Evolutionary conservation across 2,113 vertebrate genomes (phyloP).

Genomic region (Nanorana parkeri): DNA sequence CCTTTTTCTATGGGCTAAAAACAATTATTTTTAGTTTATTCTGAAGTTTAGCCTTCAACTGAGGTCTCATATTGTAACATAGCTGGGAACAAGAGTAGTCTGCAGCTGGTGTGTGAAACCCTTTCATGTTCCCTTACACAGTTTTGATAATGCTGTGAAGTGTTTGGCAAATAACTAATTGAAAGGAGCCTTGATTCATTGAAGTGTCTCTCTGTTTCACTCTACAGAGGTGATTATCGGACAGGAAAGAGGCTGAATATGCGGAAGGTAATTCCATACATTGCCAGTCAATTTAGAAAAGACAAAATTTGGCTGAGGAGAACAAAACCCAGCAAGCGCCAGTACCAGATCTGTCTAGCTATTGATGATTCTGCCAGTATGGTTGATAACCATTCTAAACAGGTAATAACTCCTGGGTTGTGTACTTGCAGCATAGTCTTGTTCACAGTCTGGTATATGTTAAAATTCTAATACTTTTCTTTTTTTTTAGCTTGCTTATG

Average conservation of each 20-base stretch:
- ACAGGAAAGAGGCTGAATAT: conserved; percentile 97
- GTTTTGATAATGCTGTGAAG: no score
- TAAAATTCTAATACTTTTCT: background rate
- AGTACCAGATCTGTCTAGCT: conserved; percentile 96
- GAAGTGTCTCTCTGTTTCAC: background rate
- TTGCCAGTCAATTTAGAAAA: conserved; percentile 97
- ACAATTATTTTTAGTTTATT: no score
- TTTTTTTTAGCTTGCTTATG: conserved; percentile 88
- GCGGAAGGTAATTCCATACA: conserved; percentile 97
- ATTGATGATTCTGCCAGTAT: conserved; percentile 97
- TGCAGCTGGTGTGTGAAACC: no score
- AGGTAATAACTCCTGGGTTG: conserved; percentile 73
- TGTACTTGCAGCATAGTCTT: background rate
- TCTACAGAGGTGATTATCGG: conserved; percentile 89
- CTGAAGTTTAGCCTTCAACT: no score
- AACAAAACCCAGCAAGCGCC: conserved; percentile 95
- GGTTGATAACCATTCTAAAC: conserved; percentile 97
- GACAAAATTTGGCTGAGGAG: conserved; percentile 98
- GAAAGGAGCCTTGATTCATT: background rate
- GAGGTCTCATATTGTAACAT: no score
- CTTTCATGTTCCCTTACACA: no score
- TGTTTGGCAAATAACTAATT: no score
- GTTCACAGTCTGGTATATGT: background rate
- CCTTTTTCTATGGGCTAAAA: no score
- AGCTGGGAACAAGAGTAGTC: no score